These are phyloP conservation scores for Pseudochirops cupreus DNA, from an alignment of 2,797 vertebrate species.

Conservation along the genomic window DNA sequence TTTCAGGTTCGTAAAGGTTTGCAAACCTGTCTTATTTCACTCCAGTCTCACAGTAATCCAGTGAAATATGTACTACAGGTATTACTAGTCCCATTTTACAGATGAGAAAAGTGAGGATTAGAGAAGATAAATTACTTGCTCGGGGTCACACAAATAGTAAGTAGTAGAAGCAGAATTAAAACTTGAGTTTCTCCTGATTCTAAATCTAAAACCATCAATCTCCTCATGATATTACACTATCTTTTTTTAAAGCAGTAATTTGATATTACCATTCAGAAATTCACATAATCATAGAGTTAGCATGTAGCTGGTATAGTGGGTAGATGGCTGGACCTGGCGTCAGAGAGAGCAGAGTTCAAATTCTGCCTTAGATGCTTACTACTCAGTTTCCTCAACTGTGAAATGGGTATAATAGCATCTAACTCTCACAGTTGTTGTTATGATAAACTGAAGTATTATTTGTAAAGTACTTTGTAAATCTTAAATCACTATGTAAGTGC, in stretches of 20 bases:
- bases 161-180: background rate
- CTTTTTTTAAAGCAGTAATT: background rate
- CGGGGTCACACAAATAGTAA: background rate
- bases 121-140: background rate
- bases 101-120: background rate
- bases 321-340: background rate
- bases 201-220: background rate
- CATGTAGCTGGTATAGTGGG: background rate
- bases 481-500: background rate
- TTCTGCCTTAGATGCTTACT: background rate
- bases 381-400: background rate
- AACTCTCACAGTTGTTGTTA: background rate
- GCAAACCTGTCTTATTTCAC: background rate
- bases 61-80: background rate
- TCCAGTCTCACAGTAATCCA: background rate
- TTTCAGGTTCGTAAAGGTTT: no score
- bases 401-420: no score
- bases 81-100: background rate
- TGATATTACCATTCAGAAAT: background rate
- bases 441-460: background rate
- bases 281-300: background rate
- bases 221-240: background rate
- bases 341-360: background rate
- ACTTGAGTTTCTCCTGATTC: background rate
- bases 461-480: background rate